Conservation (phyloP, 2,797 vertebrate species). For the Myiothlypis chrysogaster region DNA sequence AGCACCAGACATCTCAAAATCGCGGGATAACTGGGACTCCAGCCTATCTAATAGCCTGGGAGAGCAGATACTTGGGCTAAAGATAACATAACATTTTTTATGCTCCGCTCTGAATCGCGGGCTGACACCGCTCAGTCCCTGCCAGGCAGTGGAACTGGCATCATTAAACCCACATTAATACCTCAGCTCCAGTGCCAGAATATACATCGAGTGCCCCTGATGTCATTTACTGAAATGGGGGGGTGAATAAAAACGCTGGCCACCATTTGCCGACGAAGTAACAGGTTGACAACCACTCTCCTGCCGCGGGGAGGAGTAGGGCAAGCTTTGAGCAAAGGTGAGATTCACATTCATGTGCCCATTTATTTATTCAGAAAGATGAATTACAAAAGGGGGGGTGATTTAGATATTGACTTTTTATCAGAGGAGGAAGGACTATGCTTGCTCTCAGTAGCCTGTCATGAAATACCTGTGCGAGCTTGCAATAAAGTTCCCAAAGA, state of each 20-base stretch:
- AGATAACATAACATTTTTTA: neutral
- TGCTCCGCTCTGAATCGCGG: accelerated
- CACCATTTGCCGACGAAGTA: neutral
- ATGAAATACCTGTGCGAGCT: neutral
- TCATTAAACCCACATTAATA: accelerated
- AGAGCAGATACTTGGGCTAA: neutral
- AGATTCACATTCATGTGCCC: neutral
- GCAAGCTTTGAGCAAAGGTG: neutral
- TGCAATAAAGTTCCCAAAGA: neutral
- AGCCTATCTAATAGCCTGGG: accelerated
- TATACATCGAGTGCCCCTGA: too few species aligned
- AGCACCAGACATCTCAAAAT: neutral
- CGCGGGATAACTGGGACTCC: neutral
- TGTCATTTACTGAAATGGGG: neutral
- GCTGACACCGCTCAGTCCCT: neutral
- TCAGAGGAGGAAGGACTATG: neutral
- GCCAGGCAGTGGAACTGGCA: neutral
- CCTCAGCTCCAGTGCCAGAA: neutral
- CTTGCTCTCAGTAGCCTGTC: neutral
- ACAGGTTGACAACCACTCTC: neutral
- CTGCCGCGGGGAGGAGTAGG: neutral
- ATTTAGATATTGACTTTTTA: neutral
- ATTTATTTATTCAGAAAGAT: neutral
- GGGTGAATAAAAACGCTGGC: neutral
- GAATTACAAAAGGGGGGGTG: accelerated